Conservation (phyloP, 2,797 vertebrate species). For the Octomys mimax region DNA sequence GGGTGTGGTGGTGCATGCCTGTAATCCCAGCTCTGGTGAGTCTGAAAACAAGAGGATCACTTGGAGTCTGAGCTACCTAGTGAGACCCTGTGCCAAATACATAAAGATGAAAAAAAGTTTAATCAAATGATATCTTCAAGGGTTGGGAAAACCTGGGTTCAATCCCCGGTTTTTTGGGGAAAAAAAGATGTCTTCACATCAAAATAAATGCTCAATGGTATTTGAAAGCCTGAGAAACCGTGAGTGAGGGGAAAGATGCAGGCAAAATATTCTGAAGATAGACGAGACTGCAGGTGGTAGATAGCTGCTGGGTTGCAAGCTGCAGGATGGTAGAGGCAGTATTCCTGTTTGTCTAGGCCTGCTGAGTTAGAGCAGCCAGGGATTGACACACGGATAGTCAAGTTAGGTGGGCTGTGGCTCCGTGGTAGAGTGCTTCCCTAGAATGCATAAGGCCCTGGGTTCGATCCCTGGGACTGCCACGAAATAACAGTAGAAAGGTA, state of each 20-base stretch:
- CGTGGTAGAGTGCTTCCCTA: not conserved
- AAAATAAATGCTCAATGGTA: not conserved
- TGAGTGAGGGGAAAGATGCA: slow-evolving; percentile 11
- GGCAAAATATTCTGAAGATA: slow-evolving; percentile 23
- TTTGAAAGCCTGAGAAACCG: slow-evolving; percentile 18
- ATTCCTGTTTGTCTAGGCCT: not conserved
- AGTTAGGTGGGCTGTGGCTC: not conserved
- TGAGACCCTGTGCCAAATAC: no score
- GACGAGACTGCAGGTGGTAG: not conserved
- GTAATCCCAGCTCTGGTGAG: no score
- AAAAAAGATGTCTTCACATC: no score
- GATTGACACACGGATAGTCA: not conserved
- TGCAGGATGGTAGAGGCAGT: not conserved
- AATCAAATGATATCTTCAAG: no score
- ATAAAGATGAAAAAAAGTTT: no score
- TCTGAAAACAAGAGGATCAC: no score
- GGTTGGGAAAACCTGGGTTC: no score
- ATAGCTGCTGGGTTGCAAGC: not conserved
- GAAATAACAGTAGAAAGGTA: not conserved
- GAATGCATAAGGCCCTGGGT: not conserved
- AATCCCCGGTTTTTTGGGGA: no score
- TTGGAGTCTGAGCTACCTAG: no score
- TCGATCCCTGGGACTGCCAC: not conserved
- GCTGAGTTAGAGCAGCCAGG: not conserved
- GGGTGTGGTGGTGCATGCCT: no score